Base-by-base conservation (phyloP, 2,888 invertebrate genomes). In the Stenodera caucasica region DNA sequence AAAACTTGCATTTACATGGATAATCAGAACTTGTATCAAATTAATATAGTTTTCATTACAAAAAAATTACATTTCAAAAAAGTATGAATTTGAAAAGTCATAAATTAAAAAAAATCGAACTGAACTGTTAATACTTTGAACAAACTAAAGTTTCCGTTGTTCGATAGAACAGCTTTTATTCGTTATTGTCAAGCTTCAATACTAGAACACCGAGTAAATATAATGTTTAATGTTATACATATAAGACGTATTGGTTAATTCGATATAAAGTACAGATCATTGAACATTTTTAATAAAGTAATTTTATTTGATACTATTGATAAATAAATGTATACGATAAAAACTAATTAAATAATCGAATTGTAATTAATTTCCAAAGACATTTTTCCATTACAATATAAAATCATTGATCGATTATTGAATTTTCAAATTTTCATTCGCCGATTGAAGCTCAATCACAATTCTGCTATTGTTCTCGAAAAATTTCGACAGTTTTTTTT, bases 71-170 rank as follows among this genome's bases (percentile, higher is more conserved):
- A 23, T 26, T 26, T 32, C 15, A 11, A 15, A 32, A 15, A 32
- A 12, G 8, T 18, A 30, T 23, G 33, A 57, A 59, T 50, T 18
- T 18, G 54, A 53, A 56, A 59, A 56, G 59, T 51, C 56, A 49
- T 63, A 63, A 59, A 63, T 63, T 55, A 49, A 50, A 45, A 21
- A 56, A 35, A 58, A n/a, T 51, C 58, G 49, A 58, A 53, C 32
- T 53, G 9, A 45, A 54, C 45, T 33, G 57, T 49, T 58, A 63
- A 63, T 59, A 54, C 59, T 37, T 57, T 54, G 30, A 52, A 53
- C 63, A 63, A 63, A 63, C 59, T 57, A 57, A 59, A 59, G 58
- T 62, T 62, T 58, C 32, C 58, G 51, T 58, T 52, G 32, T 55
- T 51, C 61, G 55, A 54, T 55, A 35, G 29, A 55, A 58, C 56